phyloP scores from a whole-genome alignment of 2,888 invertebrate species.

The Cosmorhoe ocellata region DNA sequence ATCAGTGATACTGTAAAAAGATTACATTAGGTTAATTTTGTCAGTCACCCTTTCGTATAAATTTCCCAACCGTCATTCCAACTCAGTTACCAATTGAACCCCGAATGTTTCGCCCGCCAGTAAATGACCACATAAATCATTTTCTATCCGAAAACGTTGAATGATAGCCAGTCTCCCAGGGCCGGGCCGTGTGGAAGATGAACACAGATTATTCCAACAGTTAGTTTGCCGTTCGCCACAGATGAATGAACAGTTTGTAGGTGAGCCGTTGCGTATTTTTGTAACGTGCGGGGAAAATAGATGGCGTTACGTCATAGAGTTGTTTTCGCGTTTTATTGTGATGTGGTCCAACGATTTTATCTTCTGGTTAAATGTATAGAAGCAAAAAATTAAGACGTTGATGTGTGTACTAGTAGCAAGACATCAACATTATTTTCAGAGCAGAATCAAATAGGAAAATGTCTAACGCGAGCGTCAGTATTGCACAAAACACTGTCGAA shows the following conservation, averaged over 20 bases:
- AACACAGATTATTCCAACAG: slow-evolving; percentile 9
- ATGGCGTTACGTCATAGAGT: slow-evolving; percentile 41
- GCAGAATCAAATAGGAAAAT: too few species aligned
- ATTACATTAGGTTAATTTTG: too few species aligned
- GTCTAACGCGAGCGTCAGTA: too few species aligned
- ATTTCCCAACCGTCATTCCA: slow-evolving; percentile 1
- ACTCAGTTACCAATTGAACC: slow-evolving; percentile 15
- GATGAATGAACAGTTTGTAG: slow-evolving; percentile 35
- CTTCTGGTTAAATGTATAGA: neutral
- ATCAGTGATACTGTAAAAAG: too few species aligned
- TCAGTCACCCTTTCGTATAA: neutral
- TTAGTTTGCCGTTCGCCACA: neutral
- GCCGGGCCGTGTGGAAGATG: slow-evolving; percentile 50
- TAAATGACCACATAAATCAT: slow-evolving; percentile 28
- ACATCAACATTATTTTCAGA: too few species aligned
- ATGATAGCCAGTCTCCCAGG: slow-evolving; percentile 26
- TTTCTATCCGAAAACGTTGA: slow-evolving; percentile 18
- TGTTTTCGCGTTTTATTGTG: slow-evolving; percentile 37
- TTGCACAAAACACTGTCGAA: too few species aligned
- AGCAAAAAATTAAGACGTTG: too few species aligned
- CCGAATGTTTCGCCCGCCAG: slow-evolving; percentile 7
- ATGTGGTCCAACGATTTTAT: slow-evolving; percentile 17
- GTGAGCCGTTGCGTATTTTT: slow-evolving; percentile 44
- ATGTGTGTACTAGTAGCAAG: too few species aligned
- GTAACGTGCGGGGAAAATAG: slow-evolving; percentile 54